A percentile compares a stretch with the other conserved stretches of the same genome.
These are phyloP conservation scores for Coccyzus lansbergi DNA, from an alignment of 2,797 vertebrate genomes.

Conservation along the genomic window DNA sequence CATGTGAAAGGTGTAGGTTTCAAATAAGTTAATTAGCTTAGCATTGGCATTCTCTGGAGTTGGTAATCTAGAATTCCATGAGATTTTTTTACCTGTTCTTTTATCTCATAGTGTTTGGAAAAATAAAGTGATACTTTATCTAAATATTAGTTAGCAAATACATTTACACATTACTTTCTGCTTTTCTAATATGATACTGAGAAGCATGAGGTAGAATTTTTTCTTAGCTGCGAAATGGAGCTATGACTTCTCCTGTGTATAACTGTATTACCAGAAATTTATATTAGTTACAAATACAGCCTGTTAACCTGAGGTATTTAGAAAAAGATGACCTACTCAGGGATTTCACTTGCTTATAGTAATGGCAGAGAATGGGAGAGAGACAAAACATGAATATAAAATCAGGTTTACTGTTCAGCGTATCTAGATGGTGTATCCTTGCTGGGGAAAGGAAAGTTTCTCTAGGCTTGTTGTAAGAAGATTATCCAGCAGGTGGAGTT, in stretches of 20 bases:
- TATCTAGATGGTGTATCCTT: not conserved
- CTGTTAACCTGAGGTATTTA: not conserved
- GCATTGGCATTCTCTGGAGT: not conserved
- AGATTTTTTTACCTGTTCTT: not conserved
- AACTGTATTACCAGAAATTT: not conserved
- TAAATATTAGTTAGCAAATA: not conserved
- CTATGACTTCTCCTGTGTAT: not conserved
- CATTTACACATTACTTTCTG: fast-evolving
- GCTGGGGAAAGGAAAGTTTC: not conserved
- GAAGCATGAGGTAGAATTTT: not conserved
- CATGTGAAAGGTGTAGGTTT: fast-evolving
- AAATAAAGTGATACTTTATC: not conserved
- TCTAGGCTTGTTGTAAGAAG: not conserved
- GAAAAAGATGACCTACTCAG: not conserved
- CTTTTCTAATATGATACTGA: not conserved
- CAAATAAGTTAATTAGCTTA: not conserved
- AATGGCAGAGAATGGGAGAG: not conserved
- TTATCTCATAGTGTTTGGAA: not conserved
- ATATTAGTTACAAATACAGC: not conserved
- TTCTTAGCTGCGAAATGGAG: not conserved
- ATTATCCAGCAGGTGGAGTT: conserved; percentile 43
- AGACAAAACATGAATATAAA: not conserved
- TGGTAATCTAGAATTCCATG: not conserved
- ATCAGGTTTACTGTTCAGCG: not conserved
- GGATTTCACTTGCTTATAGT: not conserved